Percentiles rank a stretch among this genome's conserved stretches.
These are phyloP conservation scores for Drosophila meridionalis DNA, from an alignment of 2,888 invertebrate species.

Conservation along the genomic window DNA sequence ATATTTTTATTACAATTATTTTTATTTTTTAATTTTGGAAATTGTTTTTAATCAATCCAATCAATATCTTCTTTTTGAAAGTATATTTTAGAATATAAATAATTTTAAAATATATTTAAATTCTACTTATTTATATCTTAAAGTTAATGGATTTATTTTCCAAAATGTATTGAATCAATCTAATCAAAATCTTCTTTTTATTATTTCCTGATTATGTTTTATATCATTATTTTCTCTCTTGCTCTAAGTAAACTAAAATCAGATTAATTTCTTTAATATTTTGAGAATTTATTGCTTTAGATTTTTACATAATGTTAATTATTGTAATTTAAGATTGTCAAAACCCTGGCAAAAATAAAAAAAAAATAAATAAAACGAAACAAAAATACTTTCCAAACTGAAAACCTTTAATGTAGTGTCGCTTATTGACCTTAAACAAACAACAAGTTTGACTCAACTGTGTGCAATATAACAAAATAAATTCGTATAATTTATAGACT, in stretches of 20 bases:
- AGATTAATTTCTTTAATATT: neutral
- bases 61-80: neutral
- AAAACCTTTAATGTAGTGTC: constrained; percentile 25
- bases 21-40: neutral
- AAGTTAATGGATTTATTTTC: neutral
- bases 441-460: constrained; percentile 41
- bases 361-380: neutral
- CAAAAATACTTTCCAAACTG: constrained; percentile 14
- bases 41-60: neutral
- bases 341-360: neutral
- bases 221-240: neutral
- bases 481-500: constrained; percentile 24
- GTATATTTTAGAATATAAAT: no score
- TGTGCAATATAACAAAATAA: constrained; percentile 49
- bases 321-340: constrained; percentile 2
- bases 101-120: no score
- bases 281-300: neutral
- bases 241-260: neutral
- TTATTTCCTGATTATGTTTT: neutral
- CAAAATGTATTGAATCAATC: no score
- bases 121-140: no score
- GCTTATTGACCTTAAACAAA: constrained; percentile 12
- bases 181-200: neutral
- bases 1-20: neutral
- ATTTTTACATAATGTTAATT: neutral